A percentile compares a stretch with the other conserved stretches of the same genome.
These are phyloP conservation scores for Thecocarcelia acutangulata DNA, from an alignment of 2,888 invertebrate species.

Conservation along the genomic window DNA sequence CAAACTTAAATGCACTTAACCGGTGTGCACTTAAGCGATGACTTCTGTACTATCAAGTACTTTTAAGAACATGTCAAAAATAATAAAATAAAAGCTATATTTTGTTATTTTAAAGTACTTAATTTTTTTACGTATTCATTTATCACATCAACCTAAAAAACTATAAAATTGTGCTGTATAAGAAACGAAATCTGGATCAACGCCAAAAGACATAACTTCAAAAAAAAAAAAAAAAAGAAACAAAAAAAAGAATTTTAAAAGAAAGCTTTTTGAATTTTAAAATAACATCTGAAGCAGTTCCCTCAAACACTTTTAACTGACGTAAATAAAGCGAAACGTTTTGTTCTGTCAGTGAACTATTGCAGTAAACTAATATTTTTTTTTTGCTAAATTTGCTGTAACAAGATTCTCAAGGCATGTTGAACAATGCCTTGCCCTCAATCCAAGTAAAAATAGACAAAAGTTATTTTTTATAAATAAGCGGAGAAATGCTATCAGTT, in stretches of 20 bases:
- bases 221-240: background rate
- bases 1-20: too few species aligned
- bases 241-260: too few species aligned
- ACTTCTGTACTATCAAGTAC: too few species aligned
- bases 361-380: constrained; percentile 16
- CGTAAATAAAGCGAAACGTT: constrained; percentile 20
- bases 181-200: constrained; percentile 24
- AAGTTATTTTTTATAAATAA: constrained; percentile 2
- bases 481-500: constrained; percentile 10
- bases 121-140: background rate
- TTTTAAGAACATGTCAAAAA: too few species aligned
- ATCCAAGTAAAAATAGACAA: constrained; percentile 24
- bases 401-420: constrained; percentile 40
- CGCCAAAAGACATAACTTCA: constrained; percentile 34
- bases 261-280: constrained; percentile 4
- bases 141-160: constrained; percentile 1
- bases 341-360: background rate
- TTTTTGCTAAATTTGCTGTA: constrained; percentile 36
- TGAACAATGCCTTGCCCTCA: constrained; percentile 24
- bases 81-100: too few species aligned
- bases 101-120: too few species aligned
- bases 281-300: constrained; percentile 8
- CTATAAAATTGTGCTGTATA: constrained; percentile 3
- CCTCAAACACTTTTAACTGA: background rate
- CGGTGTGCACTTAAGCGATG: too few species aligned